Evolutionary conservation across 1,140 invertebrate genomes (phyloP).

Genomic region (Eubasilissa regina): DNA sequence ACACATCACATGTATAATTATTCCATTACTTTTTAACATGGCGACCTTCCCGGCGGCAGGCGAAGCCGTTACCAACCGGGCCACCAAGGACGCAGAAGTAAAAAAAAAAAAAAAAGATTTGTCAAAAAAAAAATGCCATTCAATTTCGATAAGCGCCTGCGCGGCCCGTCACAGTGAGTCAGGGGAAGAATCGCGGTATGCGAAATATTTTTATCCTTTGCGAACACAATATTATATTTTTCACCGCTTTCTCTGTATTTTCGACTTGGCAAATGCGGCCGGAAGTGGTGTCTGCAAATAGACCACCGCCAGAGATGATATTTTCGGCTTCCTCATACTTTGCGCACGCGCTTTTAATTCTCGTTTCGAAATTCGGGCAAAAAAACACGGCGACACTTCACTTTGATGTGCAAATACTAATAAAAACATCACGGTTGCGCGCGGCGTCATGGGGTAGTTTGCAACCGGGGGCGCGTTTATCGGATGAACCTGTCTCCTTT

Average conservation of each 20-base stretch:
- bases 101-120: neutral
- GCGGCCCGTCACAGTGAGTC: neutral
- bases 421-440: too few relatives aligned
- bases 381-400: too few relatives aligned
- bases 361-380: too few relatives aligned
- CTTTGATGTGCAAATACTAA: too few relatives aligned
- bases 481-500: too few relatives aligned
- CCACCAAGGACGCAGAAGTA: neutral
- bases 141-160: too few relatives aligned
- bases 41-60: too few relatives aligned
- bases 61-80: too few relatives aligned
- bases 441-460: too few relatives aligned
- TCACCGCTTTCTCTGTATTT: constrained; percentile 35
- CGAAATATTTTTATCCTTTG: constrained; percentile 25
- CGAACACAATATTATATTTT: constrained; percentile 36
- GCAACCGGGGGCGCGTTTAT: too few relatives aligned
- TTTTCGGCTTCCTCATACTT: constrained; percentile 18
- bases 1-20: too few relatives aligned
- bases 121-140: neutral
- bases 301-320: neutral
- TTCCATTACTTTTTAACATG: too few relatives aligned
- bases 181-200: constrained; percentile 15
- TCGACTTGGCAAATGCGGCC: constrained; percentile 31
- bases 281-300: constrained; percentile 29
- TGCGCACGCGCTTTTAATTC: neutral